Evolutionary conservation across 2,113 vertebrate species (phyloP), one percentile per base, ranked within the genome.

Genomic region (Fukomys damarensis): DNA sequence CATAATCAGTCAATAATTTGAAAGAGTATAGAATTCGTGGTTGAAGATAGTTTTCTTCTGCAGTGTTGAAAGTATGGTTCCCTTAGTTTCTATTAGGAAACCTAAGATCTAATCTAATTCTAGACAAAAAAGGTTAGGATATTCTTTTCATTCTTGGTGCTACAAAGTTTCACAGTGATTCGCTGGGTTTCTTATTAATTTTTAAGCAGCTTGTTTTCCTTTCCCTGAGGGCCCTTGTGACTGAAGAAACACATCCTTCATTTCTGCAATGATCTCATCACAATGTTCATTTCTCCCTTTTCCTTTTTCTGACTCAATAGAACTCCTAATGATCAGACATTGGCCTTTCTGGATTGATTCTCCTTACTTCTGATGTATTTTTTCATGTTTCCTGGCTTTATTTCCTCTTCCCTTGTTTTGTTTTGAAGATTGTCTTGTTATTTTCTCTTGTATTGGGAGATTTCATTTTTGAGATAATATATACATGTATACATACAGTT

Each of bases 11-110:
- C 38, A 24, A 56, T 96, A 22, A 43, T 91, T 94, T 82, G 46
- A 9, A 85, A 87, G 58, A 80, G 32, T 52, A 10, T 56, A 52
- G 56, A 80, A 30, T 90, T 85, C 28, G 54, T 91, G 43, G 19
- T 52, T 79, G 74, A 90, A 91, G 89, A 76, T 38, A 54, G 35
- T 82, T 93, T 93, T 86, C n/a, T 77, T 85, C 35, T 77, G 86
- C 41, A 70, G 35, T 19, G 35, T 86, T 56, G 81, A 83, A 92
- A 54, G 17, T 41, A 5, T 26, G 8, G 6, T 61, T 61, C 41
- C 20, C 43, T 70, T 84, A 65, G 30, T 10, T 80, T 86, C 30
- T 86, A 30, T 10, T 28, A 49, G 12, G 49, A 79, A 86, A 0
- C 20, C 46, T 81, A n/a, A 82, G 54, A 87, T 49, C 46, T 49